Base-by-base conservation (phyloP, 2,797 vertebrate genomes). In the Anableps anableps region DNA sequence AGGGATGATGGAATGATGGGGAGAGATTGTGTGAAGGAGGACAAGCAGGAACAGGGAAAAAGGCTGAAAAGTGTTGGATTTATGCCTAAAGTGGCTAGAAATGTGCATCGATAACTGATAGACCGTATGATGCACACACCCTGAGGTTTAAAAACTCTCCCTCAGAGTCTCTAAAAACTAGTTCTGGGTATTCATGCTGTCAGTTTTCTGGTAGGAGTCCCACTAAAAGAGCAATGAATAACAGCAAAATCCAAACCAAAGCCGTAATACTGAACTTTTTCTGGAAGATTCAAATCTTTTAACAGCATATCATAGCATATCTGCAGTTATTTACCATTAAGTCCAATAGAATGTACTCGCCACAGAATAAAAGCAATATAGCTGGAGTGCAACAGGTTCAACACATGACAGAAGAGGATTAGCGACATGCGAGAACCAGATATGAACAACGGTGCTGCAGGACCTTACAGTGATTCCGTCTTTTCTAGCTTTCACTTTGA, bases 1-100 rank as follows among this genome's bases (percentile, higher is more conserved):
- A 48, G 51, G 51, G 26, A 51, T 9, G 43, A 41, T 34, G 51
- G 77, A 41, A 72, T 41, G 74, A 75, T 45, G 68, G 70, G 38
- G 31, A 21, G 48, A 72, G 48, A 36, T 1, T 2, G 58, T 45
- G 78, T 72, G 77, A 60, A 73, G 41, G 38, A 73, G 41, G 41
- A 51, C 29, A 10, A 17, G 29, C 23, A n/a, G 17, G 2, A 62
- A 43, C 26, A 47, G 60, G 51, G 17, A 23, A 77, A 38, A 53
- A 23, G 36, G 72, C 34, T 76, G n/a, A 70, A 36, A 0, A 26
- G 60, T 68, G 70, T 68, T 43, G 17, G 26, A 43, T 75, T 50
- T 45, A n/a, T 26, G 31, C 21, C 19, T 50, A 74, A 51, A 38
- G n/a, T 14, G 48, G 31, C 77, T 4, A 53, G 34, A 6, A 64